phyloP scores from a whole-genome alignment of 1,140 invertebrate genomes.

The Pygmarrhopalites habei region DNA sequence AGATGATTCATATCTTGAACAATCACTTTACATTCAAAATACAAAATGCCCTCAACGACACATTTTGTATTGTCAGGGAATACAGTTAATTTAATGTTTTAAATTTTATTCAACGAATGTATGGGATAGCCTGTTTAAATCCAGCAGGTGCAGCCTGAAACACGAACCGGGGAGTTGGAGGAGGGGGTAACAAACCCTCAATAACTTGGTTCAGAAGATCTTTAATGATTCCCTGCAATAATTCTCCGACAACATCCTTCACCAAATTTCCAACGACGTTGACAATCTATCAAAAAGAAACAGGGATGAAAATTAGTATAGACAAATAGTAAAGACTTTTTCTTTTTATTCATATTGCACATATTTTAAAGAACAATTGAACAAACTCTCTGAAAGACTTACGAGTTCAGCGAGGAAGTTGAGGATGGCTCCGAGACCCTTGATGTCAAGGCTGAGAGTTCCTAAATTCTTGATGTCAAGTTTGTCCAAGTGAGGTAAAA shows the following conservation, averaged over 20 bases:
- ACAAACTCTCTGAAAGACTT: neutral
- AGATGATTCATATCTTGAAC: too few relatives aligned
- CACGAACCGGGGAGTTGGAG: neutral
- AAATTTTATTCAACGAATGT: too few relatives aligned
- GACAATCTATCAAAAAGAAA: neutral
- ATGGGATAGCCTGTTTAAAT: too few relatives aligned
- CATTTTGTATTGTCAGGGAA: too few relatives aligned
- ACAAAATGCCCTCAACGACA: too few relatives aligned
- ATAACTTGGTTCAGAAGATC: slow-evolving; percentile 11
- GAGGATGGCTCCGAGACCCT: slow-evolving; percentile 26
- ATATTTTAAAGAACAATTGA: neutral
- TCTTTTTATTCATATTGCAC: too few relatives aligned
- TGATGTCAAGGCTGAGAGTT: slow-evolving; percentile 16
- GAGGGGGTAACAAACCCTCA: neutral
- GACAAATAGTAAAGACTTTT: neutral
- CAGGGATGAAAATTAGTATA: neutral
- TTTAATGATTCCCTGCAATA: slow-evolving; percentile 13
- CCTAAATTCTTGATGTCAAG: slow-evolving; percentile 26
- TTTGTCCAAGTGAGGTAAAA: slow-evolving; percentile 11
- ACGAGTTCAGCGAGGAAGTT: slow-evolving; percentile 29
- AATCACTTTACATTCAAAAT: too few relatives aligned
- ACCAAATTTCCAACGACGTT: slow-evolving; percentile 17
- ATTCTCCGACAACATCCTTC: slow-evolving; percentile 12
- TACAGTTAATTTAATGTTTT: too few relatives aligned
- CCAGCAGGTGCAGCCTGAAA: too few relatives aligned